Evolutionary conservation across 53 echinoderm and acorn worm species (phyloP).

Genomic region (Mesocentrotus franciscanus): DNA sequence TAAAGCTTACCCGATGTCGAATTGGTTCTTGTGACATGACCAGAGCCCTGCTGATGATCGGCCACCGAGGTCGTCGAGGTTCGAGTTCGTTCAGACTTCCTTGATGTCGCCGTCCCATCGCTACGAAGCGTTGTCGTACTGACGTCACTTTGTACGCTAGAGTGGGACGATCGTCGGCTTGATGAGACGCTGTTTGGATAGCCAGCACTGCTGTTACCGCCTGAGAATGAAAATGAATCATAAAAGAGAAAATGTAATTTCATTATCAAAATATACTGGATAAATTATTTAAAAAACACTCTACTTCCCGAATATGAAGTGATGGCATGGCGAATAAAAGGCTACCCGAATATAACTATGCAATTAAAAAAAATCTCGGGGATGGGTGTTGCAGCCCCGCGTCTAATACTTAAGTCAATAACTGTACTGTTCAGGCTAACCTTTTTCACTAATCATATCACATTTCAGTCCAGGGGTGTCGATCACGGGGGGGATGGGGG

Average conservation of each 20-base stretch:
- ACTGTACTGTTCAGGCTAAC: too few relatives aligned
- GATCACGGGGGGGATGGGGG: too few relatives aligned
- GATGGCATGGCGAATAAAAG: too few relatives aligned
- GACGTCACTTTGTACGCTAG: background rate
- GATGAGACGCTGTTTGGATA: conserved; percentile 23
- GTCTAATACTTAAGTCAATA: too few relatives aligned
- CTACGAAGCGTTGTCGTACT: conserved; percentile 36
- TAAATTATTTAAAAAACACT: background rate
- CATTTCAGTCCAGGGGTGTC: too few relatives aligned
- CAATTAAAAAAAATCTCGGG: too few relatives aligned
- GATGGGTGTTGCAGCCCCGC: too few relatives aligned
- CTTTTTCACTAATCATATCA: too few relatives aligned
- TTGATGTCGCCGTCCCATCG: background rate
- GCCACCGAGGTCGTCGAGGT: background rate
- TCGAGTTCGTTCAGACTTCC: background rate
- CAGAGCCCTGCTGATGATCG: background rate
- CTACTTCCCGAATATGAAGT: too few relatives aligned
- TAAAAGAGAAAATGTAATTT: background rate
- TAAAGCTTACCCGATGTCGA: background rate
- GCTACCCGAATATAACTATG: too few relatives aligned
- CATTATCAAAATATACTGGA: background rate
- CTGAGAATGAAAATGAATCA: background rate
- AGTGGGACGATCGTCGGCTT: background rate
- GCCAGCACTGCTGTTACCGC: background rate
- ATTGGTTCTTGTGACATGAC: background rate